Conservation (phyloP, 2,113 vertebrate genomes). For the Puma concolor region DNA sequence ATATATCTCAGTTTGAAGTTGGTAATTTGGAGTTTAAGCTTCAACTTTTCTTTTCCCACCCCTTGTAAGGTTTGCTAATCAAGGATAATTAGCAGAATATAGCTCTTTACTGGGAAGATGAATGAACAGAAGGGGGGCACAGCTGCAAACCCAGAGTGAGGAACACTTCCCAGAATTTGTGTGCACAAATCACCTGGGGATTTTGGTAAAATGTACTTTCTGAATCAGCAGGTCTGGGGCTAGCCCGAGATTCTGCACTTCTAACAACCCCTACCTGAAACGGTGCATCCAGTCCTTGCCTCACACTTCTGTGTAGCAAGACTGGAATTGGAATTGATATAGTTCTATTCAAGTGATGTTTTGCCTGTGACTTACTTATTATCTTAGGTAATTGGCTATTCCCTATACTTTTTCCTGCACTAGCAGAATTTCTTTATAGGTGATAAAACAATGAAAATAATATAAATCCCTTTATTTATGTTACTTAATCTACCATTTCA, state of each 20-base stretch:
- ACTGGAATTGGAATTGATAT: not conserved
- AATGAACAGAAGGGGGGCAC: not conserved
- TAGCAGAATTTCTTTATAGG: not conserved
- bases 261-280: not conserved
- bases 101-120: not conserved
- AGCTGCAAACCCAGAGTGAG: not conserved
- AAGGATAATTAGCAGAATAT: conserved; percentile 49
- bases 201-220: not conserved
- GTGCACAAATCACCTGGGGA: not conserved
- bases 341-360: not conserved
- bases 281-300: not conserved
- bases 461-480: not conserved
- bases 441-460: not conserved
- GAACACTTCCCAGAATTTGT: not conserved
- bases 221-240: not conserved
- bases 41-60: not conserved
- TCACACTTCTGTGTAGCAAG: not conserved
- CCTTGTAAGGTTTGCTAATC: not conserved
- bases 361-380: not conserved
- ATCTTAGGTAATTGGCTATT: not conserved
- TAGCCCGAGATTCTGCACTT: not conserved
- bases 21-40: conserved; percentile 2
- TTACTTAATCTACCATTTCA: not conserved
- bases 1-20: not conserved
- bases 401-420: not conserved